phyloP scores from a whole-genome alignment of 2,797 vertebrate species.

The Acipenser oxyrinchus region DNA sequence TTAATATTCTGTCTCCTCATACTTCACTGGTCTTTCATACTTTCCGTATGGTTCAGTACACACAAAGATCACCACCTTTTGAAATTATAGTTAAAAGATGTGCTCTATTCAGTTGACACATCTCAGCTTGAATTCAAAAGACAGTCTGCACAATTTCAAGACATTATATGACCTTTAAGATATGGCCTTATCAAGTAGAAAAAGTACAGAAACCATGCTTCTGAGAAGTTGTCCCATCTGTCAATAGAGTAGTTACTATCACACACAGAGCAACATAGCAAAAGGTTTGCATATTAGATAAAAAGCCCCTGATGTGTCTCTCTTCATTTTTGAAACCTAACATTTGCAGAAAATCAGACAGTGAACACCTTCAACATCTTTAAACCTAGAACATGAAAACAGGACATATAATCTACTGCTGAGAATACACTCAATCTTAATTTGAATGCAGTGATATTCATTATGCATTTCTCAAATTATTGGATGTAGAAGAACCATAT shows the following conservation, averaged over 20 bases:
- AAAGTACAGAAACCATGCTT: conserved; percentile 1
- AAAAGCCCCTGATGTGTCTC: background rate
- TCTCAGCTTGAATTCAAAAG: background rate
- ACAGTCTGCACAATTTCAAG: background rate
- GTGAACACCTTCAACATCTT: background rate
- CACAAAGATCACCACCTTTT: background rate
- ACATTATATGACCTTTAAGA: conserved; percentile 4
- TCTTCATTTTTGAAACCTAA: background rate
- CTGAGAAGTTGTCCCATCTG: background rate
- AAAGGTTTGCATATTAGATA: background rate
- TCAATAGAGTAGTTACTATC: background rate
- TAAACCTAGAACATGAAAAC: too few species aligned
- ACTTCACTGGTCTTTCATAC: too few species aligned
- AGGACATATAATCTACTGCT: too few species aligned
- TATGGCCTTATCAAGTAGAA: background rate
- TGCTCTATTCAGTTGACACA: background rate
- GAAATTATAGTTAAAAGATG: background rate
- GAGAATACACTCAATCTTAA: too few species aligned
- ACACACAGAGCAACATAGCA: background rate
- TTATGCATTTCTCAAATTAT: too few species aligned
- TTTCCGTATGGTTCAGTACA: too few species aligned
- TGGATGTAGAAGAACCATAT: too few species aligned
- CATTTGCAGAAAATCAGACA: background rate
- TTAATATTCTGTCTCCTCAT: too few species aligned
- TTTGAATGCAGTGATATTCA: too few species aligned